These are phyloP conservation scores for Avahi laniger DNA, from an alignment of 2,797 vertebrate genomes.

Conservation along the genomic window DNA sequence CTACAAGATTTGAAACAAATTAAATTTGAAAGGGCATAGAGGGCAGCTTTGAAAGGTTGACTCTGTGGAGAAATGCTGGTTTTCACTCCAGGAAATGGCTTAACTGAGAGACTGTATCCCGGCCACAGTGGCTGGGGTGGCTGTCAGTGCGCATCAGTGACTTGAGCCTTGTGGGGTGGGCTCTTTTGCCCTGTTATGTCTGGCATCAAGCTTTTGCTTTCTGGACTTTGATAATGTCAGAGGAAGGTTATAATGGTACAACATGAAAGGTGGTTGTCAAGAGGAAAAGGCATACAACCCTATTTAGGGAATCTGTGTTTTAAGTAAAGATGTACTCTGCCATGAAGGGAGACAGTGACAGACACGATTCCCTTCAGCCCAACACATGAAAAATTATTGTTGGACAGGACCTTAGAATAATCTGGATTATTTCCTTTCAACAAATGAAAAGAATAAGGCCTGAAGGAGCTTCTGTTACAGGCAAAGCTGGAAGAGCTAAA, in stretches of 20 bases:
- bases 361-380: not conserved
- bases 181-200: not conserved
- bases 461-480: not conserved
- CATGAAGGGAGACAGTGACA: not conserved
- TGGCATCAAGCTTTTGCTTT: not conserved
- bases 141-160: not conserved
- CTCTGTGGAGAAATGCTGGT: constrained; percentile 42
- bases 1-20: constrained; percentile 80
- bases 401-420: not conserved
- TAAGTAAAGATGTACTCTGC: not conserved
- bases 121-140: not conserved
- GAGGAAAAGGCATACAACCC: not conserved
- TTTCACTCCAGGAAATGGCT: constrained; percentile 66
- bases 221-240: not conserved
- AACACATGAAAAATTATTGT: not conserved
- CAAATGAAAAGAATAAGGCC: not conserved
- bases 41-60: constrained; percentile 72
- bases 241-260: not conserved
- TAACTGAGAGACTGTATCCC: not conserved
- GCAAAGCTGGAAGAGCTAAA: not conserved
- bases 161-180: not conserved
- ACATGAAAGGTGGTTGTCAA: not conserved
- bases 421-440: not conserved
- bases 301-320: not conserved
- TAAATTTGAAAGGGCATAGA: constrained; percentile 77